A percentile compares a stretch with the other conserved stretches of the same genome.
These are phyloP conservation scores for Liopterus haemorrhoidalis DNA, from an alignment of 2,888 invertebrate genomes.

Conservation along the genomic window DNA sequence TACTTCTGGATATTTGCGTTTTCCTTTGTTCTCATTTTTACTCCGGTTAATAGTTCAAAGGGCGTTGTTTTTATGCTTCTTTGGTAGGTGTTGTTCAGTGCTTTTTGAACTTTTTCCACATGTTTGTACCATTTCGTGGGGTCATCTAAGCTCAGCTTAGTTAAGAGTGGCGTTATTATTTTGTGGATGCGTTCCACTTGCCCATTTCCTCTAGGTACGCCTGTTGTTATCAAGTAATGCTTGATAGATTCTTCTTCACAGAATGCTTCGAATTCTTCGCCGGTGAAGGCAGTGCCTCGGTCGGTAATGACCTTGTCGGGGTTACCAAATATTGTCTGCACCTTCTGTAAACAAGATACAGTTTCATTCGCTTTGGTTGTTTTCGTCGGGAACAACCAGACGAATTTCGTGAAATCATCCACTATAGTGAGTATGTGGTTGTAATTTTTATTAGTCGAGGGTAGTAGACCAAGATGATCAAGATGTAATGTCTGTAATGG, in stretches of 20 bases:
- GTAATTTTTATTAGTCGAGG: conserved; percentile 16
- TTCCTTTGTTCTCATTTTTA: conserved; percentile 20
- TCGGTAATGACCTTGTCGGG: conserved; percentile 18
- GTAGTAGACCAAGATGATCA: conserved; percentile 23
- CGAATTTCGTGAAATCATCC: conserved; percentile 21
- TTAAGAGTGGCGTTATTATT: conserved; percentile 23
- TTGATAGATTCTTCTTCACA: conserved; percentile 17
- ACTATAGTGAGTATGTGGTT: conserved; percentile 21
- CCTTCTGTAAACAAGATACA: conserved; percentile 10
- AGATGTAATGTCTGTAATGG: conserved; percentile 19
- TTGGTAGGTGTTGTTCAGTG: conserved; percentile 19
- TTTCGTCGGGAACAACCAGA: conserved; percentile 23
- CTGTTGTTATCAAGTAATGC: conserved; percentile 19
- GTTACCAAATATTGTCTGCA: conserved; percentile 19
- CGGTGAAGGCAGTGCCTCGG: conserved; percentile 18
- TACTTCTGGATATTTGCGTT: conserved; percentile 16
- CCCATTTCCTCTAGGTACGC: conserved; percentile 22
- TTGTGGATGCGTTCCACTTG: conserved; percentile 24
- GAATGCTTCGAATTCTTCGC: conserved; percentile 11
- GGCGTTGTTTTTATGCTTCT: conserved; percentile 16
- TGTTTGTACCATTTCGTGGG: conserved; percentile 22
- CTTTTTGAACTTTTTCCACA: conserved; percentile 12
- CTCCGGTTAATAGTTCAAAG: conserved; percentile 20
- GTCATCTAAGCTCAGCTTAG: conserved; percentile 16
- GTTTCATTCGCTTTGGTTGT: conserved; percentile 18